phyloP scores from a whole-genome alignment of 2,888 invertebrate species.

The Eupithecia abbreviata region DNA sequence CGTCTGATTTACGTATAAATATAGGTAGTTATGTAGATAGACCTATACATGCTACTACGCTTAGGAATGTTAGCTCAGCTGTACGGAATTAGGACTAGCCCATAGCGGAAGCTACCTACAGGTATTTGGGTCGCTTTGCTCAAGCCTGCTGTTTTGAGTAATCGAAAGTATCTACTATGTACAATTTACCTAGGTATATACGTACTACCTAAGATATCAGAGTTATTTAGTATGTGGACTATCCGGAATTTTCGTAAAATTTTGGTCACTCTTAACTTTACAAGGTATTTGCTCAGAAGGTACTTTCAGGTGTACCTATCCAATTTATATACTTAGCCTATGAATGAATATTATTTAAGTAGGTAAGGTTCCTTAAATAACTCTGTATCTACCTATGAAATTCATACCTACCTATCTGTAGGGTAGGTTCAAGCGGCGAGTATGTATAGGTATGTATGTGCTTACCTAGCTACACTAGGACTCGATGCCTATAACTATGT shows the following conservation, averaged over 20 bases:
- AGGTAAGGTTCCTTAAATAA: too few species aligned
- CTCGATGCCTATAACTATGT: neutral
- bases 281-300: neutral
- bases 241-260: neutral
- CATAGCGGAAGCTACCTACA: conserved; percentile 13
- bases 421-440: too few species aligned
- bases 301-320: neutral
- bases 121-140: conserved; percentile 4
- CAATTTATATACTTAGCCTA: too few species aligned
- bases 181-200: neutral
- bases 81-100: conserved; percentile 18
- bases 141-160: conserved; percentile 1
- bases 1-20: neutral
- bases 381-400: too few species aligned
- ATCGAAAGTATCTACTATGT: neutral
- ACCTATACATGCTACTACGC: neutral
- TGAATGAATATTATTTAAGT: too few species aligned
- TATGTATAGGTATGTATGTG: too few species aligned
- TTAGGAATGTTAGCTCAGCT: conserved; percentile 29
- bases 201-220: neutral
- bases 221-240: neutral
- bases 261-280: neutral
- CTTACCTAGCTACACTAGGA: neutral
- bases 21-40: neutral
- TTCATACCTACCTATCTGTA: too few species aligned